A percentile compares a stretch with the other conserved stretches of the same genome.
phyloP scores from a whole-genome alignment of 92 coral and sea anemone genomes.

The Scolanthus callimorphus region DNA sequence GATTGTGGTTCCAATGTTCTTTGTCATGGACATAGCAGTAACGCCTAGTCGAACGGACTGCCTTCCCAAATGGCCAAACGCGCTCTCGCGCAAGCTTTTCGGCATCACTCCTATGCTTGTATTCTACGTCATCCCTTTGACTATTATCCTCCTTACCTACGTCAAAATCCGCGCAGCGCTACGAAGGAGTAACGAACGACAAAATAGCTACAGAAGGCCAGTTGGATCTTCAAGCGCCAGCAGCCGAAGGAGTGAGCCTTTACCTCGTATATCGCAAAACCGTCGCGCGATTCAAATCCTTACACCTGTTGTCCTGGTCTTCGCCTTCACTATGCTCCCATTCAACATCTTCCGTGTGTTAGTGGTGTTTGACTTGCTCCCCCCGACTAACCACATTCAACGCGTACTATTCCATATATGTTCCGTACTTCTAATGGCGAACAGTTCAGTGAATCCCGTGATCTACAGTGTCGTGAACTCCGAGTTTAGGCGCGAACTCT shows the following conservation, averaged over 20 bases:
- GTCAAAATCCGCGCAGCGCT: constrained; percentile 66
- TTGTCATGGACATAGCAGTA: constrained; percentile 55
- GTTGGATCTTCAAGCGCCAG: constrained; percentile 1
- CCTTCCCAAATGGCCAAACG: constrained; percentile 53
- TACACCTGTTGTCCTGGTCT: constrained; percentile 82
- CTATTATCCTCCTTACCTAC: constrained; percentile 65
- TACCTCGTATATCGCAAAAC: constrained; percentile 64
- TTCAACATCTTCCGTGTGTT: constrained; percentile 22
- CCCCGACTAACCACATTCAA: constrained; percentile 13
- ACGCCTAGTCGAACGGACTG: constrained; percentile 28
- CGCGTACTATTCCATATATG: constrained; percentile 33
- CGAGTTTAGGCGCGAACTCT: constrained; percentile 86
- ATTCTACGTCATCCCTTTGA: constrained; percentile 68
- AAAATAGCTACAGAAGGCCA: constrained; percentile 39
- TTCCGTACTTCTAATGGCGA: constrained; percentile 40
- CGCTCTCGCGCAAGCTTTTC: constrained; percentile 40
- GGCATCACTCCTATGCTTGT: constrained; percentile 17
- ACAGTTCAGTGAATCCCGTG: constrained; percentile 75
- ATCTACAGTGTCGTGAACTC: constrained; percentile 79
- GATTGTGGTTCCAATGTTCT: constrained; percentile 68
- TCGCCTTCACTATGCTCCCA: constrained; percentile 74
- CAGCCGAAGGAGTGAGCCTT: constrained; percentile 15
- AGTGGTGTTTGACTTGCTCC: constrained; percentile 13
- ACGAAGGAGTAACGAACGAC: constrained; percentile 52
- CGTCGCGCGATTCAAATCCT: constrained; percentile 73